Conservation (phyloP, 2,113 vertebrate species). For the Porphyrio hochstetteri region DNA sequence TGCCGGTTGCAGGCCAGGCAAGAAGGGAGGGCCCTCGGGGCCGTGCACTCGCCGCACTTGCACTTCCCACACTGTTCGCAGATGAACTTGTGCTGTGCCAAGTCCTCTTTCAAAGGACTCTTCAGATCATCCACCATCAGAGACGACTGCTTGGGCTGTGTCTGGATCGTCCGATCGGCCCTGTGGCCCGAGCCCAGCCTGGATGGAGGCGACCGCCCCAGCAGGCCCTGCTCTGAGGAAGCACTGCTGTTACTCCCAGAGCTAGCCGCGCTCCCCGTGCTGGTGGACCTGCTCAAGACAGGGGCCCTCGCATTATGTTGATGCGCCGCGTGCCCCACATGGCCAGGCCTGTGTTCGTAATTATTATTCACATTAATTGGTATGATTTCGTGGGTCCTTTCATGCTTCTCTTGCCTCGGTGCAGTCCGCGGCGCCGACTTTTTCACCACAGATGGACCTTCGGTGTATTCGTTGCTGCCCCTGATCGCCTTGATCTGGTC, state of each 20-base stretch:
- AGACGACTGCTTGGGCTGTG: conserved; percentile 87
- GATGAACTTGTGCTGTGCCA: conserved; percentile 89
- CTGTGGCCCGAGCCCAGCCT: conserved; percentile 73
- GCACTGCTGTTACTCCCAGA: conserved; percentile 92
- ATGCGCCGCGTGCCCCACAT: conserved; percentile 60
- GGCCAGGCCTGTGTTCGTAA: conserved; percentile 80
- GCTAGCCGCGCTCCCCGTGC: conserved; percentile 92
- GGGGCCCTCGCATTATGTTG: conserved; percentile 76
- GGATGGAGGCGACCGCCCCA: conserved; percentile 82
- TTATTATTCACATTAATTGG: conserved; percentile 94
- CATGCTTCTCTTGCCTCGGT: conserved; percentile 89
- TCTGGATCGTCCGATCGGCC: conserved; percentile 81
- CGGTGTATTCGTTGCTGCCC: conserved; percentile 95
- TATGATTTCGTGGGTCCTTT: conserved; percentile 94
- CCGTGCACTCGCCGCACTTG: conserved; percentile 93
- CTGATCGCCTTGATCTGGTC: conserved; percentile 97
- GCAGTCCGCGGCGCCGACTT: conserved; percentile 78
- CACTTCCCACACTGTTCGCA: conserved; percentile 95
- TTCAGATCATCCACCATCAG: conserved; percentile 84
- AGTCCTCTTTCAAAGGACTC: conserved; percentile 82
- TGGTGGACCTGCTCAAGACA: conserved; percentile 89
- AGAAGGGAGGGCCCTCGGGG: conserved; percentile 88
- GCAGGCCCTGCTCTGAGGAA: conserved; percentile 91
- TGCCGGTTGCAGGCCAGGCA: conserved; percentile 92
- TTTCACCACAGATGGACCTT: conserved; percentile 88